Percentiles rank a stretch among this genome's conserved stretches.
These are phyloP conservation scores for Apis mellifera DNA, from an alignment of 1,140 invertebrate species.

Conservation along the genomic window DNA sequence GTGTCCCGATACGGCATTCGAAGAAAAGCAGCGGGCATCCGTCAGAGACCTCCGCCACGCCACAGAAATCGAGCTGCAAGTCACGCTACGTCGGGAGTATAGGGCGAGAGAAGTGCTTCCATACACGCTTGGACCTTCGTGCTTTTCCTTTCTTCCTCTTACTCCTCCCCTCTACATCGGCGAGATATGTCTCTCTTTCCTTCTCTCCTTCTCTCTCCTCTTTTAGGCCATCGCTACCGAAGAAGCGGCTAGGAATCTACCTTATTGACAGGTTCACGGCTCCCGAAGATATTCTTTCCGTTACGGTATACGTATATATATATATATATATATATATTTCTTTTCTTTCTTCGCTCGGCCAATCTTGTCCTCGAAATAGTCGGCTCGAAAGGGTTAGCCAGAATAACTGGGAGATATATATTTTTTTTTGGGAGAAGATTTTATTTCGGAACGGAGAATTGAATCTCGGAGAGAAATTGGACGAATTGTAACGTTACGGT, in stretches of 20 bases:
- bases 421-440: too few relatives aligned
- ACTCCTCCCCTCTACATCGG: neutral
- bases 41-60: conserved; percentile 46
- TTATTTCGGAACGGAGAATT: too few relatives aligned
- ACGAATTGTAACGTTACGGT: too few relatives aligned
- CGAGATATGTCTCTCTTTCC: neutral
- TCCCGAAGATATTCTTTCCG: conserved; percentile 68
- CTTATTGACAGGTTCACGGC: conserved; percentile 74
- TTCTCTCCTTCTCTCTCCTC: conserved; percentile 34
- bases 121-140: neutral
- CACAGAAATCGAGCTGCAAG: conserved; percentile 73
- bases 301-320: conserved; percentile 44
- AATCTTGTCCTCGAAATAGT: too few relatives aligned
- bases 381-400: too few relatives aligned
- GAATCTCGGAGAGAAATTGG: too few relatives aligned
- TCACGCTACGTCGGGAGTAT: conserved; percentile 59
- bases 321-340: neutral
- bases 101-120: conserved; percentile 36
- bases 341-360: neutral
- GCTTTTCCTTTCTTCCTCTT: neutral
- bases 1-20: conserved; percentile 61
- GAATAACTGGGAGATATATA: too few relatives aligned
- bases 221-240: conserved; percentile 64
- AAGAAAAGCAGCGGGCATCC: conserved; percentile 65
- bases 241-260: conserved; percentile 67